phyloP scores from a whole-genome alignment of 2,113 vertebrate species.

The Chaetura pelagica region DNA sequence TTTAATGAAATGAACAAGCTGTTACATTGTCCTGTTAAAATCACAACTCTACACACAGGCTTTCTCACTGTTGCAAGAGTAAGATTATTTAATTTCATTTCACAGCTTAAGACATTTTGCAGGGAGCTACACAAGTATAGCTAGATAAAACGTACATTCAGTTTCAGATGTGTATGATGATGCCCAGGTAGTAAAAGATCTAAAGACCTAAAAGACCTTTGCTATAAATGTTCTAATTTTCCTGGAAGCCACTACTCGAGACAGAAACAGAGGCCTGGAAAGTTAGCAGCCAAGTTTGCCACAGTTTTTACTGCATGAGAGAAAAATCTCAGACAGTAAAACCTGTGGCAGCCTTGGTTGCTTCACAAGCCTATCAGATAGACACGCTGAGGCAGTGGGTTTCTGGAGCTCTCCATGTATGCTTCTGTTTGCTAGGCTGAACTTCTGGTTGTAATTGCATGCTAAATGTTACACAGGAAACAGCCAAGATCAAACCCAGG shows the following conservation, averaged over 20 bases:
- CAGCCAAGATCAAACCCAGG: constrained; percentile 38
- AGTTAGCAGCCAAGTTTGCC: background rate
- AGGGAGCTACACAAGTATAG: background rate
- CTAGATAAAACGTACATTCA: background rate
- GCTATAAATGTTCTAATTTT: background rate
- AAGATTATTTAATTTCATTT: background rate
- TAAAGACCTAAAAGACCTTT: background rate
- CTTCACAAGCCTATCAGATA: background rate
- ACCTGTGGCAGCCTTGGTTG: background rate
- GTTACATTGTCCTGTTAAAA: background rate
- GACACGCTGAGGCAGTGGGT: background rate
- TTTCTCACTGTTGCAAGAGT: background rate
- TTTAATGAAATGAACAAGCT: background rate
- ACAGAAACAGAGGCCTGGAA: background rate
- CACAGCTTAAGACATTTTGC: background rate
- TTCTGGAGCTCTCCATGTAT: background rate
- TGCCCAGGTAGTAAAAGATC: background rate
- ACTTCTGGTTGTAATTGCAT: background rate
- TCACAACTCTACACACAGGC: background rate
- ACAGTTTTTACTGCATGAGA: no score
- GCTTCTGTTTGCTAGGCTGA: background rate
- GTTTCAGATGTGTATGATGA: background rate
- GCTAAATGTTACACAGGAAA: background rate
- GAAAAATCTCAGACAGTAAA: background rate
- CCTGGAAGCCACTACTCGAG: background rate